A percentile compares a stretch with the other conserved stretches of the same genome.
These are phyloP conservation scores for Eupithecia subfuscata DNA, from an alignment of 2,888 invertebrate genomes.

Conservation along the genomic window DNA sequence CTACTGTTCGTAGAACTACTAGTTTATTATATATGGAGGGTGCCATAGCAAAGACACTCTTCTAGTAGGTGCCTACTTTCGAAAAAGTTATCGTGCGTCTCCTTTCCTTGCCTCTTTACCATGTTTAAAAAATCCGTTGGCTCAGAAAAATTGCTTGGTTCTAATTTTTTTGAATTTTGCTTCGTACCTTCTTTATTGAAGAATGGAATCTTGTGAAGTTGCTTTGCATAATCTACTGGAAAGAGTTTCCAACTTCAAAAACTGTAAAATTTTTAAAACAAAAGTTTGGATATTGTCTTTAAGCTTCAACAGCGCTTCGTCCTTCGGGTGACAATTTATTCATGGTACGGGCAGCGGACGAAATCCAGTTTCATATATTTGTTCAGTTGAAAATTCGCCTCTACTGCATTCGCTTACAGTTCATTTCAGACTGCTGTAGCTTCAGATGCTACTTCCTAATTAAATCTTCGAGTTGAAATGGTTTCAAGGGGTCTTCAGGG, in stretches of 20 bases:
- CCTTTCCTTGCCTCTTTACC: neutral
- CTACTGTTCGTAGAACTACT: no score
- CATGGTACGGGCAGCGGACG: slow-evolving; percentile 26
- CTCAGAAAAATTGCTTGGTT: neutral
- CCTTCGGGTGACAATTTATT: slow-evolving; percentile 36
- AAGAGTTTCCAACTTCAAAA: slow-evolving; percentile 57
- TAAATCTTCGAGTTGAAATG: slow-evolving; percentile 31
- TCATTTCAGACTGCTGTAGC: slow-evolving; percentile 13
- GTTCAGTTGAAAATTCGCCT: slow-evolving; percentile 18
- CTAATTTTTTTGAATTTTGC: neutral
- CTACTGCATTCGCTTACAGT: slow-evolving; percentile 15
- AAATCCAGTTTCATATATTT: slow-evolving; percentile 14
- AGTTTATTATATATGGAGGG: no score
- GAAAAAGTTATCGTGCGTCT: neutral
- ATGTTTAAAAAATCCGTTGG: neutral
- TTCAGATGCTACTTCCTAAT: slow-evolving; percentile 27
- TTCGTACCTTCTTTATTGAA: neutral
- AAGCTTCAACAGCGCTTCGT: slow-evolving; percentile 41
- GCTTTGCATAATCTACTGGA: slow-evolving; percentile 45
- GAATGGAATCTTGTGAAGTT: slow-evolving; percentile 1
- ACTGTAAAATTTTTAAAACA: slow-evolving; percentile 47
- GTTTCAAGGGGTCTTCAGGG: slow-evolving; percentile 29
- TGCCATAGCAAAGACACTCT: no score
- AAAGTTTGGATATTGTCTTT: slow-evolving; percentile 30
- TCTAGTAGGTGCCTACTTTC: no score